Base-by-base conservation (phyloP, 2,888 invertebrate species). In the Cataglyphis rosenhaueri region DNA sequence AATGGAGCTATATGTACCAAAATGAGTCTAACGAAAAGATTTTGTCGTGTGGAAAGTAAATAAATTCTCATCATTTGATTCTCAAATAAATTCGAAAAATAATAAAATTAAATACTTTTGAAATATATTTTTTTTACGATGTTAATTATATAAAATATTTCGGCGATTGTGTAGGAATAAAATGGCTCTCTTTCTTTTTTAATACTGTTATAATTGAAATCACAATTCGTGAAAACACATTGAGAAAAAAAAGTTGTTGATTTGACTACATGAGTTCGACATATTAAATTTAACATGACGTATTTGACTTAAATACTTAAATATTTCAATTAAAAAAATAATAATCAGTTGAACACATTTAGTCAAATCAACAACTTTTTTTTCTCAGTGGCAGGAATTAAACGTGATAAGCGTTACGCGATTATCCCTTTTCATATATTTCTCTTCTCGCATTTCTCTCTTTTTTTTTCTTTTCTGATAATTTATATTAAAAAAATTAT, bases 361-460 rank as follows among this genome's bases (percentile, higher is more conserved):
- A 25, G 25, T 25, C 25, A 25, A 25, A 25, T 25, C 25, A 25
- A 25, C 25, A 25, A 25, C 25, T 25, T 25, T 25, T 25, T 25
- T 25, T 25, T 25, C 25, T 25, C 25, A 25, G 25, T 1, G 25
- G 25, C 25, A 75, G 61, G 87, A 89, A 87, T 89, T 87, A 89
- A 88, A 88, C 61, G 84, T 75, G 86, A 82, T 82, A 64, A 81
- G 57, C 68, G 61, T 73, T 81, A 64, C 32, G 59, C 82, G 61
- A 64, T 78, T 76, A 83, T 81, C 48, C 21, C 48, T 62, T 6
- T 29, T 48, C 48, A 73, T 41, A 29, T 44, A 21, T 35, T 55
- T 85, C 59, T 29, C 38, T 15, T 48, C 29, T 29, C 29, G 25
- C 41, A 55, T 73, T 70, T 44, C 52, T 70, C 66, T 9, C 79